These are phyloP conservation scores for Arctocebus calabarensis DNA, from an alignment of 2,797 vertebrate genomes.

Conservation along the genomic window DNA sequence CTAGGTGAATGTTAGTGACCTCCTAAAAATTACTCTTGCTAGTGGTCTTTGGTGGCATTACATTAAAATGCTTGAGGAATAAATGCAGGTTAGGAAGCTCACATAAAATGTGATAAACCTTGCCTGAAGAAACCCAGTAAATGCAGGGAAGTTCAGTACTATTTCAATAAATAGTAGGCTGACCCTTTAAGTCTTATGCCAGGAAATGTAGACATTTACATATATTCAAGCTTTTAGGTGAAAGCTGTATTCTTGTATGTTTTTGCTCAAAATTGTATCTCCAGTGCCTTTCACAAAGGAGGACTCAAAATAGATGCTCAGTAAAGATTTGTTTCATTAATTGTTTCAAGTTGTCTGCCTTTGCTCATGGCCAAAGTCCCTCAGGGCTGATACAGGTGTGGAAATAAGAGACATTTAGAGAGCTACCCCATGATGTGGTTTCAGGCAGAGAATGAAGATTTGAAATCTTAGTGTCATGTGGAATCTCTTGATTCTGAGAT, in stretches of 20 bases:
- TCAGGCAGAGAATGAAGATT: not conserved
- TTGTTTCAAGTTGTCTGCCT: slow-evolving; percentile 33
- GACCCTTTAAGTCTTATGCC: not conserved
- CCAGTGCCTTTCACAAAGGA: not conserved
- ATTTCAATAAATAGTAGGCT: not conserved
- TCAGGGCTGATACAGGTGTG: not conserved
- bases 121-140: not conserved
- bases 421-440: not conserved
- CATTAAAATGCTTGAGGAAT: slow-evolving; percentile 7
- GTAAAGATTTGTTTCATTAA: slow-evolving; percentile 10
- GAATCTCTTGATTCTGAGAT: slow-evolving; percentile 10
- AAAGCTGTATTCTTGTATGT: not conserved
- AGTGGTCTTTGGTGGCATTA: not conserved
- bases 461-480: not conserved
- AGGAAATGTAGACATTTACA: not conserved
- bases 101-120: slow-evolving; percentile 1
- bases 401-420: not conserved
- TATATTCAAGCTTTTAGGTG: slow-evolving; percentile 4
- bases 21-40: not conserved
- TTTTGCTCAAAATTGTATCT: slow-evolving; percentile 5
- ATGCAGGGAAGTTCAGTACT: not conserved
- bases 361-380: not conserved
- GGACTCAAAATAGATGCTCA: not conserved
- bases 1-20: not conserved
- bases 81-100: slow-evolving; percentile 25